Evolutionary conservation across 37 sponge, comb jelly and placozoan genomes (phyloP), one percentile per base, ranked within the genome.

Genomic region (Trichoplax adhaerens): DNA sequence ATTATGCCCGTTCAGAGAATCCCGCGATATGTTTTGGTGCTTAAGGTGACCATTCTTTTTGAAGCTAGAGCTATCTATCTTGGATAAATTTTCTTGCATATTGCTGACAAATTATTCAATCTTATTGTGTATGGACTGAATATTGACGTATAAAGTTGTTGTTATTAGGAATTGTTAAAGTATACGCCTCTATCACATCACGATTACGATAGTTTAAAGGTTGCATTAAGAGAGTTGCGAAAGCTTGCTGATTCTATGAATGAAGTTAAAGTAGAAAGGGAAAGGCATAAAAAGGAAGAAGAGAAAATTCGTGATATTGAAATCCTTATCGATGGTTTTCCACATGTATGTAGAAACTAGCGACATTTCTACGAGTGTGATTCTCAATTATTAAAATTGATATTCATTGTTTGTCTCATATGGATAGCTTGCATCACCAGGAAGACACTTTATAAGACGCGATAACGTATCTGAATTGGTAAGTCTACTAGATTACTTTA

Each of bases 1-100:
- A 90, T 90, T 58, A 86, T 83, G 69, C 91, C 91, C 12, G 87
- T 90, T 7, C 91, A 90, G 66, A 65, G 91, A 2, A 90, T 90
- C 1, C 91, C 91, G 65, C 87, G 87, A 47, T 90, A 90, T 56
- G 81, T 90, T 50, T 76, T 90, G 62, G 83, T 90, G 66, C 76
- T 90, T 70, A 86, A 86, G 66, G 79, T 78, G 12, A 12, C 59
- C n/a, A 12, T 6, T 48, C 62, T 12, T 8, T 12, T 12, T 12
- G 12, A 8, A 29, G 29, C 29, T 29, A 29, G 29, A 29, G 29
- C 29, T 29, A 29, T 29, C 29, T 29, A 29, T 29, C 29, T 29
- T 29, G 29, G 29, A 29, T 29, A 29, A 29, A 29, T 29, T 29
- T 29, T 29, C 29, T 29, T 29, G 29, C 29, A 29, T 29, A 29